Base-by-base conservation (phyloP, 2,888 invertebrate genomes). In the Scelioninae gen. 1 region DNA sequence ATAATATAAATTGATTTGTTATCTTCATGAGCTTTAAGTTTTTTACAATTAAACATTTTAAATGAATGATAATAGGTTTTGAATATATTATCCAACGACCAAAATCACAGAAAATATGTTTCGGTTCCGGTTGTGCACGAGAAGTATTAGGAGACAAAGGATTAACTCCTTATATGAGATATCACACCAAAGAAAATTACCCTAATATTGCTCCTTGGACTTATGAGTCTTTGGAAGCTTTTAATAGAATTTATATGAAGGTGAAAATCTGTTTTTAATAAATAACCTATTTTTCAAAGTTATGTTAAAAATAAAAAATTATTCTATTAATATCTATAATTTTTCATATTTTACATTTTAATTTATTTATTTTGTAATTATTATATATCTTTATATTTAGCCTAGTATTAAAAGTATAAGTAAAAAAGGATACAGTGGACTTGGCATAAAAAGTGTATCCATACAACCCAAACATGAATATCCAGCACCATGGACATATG, bases 351-450 rank as follows among this genome's bases (percentile, higher is more conserved):
- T n/a, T n/a, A n/a, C 23, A 23, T 23, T 23, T 23, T 23, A 38
- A 29, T 55, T 34, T 55, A 15, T 55, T 34, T 13, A 16, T 53
- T 53, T 7, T 31, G 5, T n/a, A 53, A 29, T 53, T 4, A 49
- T 49, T 13, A 4, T n/a, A n/a, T n/a, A 5, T 23, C 5, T 58
- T 5, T 32, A 38, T 66, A 51, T 43, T 53, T 75, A 91, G 90
- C 90, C 90, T 13, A 87, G 88, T 68, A 51, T 66, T 23, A 68
- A 81, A 45, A 89, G 90, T 58, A 86, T 90, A 11, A 91, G 91
- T 74, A 89, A 83, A 75, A 90, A 84, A 82, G 91, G 91, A 8
- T 91, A 90, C 80, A 87, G 90, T 63, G 90, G 91, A 2, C 75
- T 91, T 23, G 90, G 88, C 4, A 87, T 86, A 83, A 88, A 86